Conservation (phyloP, 2,113 vertebrate species). For the Ia io region DNA sequence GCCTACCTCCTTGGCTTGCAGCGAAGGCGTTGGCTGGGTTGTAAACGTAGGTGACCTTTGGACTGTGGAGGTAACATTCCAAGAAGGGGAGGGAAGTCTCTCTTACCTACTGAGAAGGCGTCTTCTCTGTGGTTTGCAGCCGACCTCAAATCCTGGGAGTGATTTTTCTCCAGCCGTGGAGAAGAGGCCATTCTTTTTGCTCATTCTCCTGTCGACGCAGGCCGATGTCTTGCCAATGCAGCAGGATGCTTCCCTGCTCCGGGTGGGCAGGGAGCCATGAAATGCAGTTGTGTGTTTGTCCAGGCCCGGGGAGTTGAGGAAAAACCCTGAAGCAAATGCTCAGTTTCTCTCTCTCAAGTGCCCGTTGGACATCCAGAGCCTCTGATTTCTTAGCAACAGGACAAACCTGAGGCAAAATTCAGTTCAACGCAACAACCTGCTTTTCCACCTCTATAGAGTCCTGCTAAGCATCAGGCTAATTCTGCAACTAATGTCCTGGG, state of each 20-base stretch:
- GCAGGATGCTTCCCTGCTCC: conserved; percentile 60
- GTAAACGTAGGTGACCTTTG: not conserved
- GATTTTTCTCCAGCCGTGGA: not conserved
- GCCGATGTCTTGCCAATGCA: conserved; percentile 57
- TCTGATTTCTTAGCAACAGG: conserved; percentile 63
- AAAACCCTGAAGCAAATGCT: conserved; percentile 59
- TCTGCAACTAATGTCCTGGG: rapidly evolving
- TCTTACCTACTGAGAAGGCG: not conserved
- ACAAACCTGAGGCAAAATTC: conserved; percentile 31
- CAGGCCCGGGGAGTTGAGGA: conserved; percentile 42
- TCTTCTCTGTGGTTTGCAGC: not conserved
- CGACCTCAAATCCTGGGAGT: conserved; percentile 33
- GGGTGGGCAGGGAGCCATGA: conserved; percentile 50
- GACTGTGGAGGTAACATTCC: not conserved
- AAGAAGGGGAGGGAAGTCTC: not conserved
- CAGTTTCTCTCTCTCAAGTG: conserved; percentile 36
- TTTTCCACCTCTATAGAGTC: not conserved
- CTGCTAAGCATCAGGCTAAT: not conserved
- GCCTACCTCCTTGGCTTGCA: not conserved
- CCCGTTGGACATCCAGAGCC: not conserved
- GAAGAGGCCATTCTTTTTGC: conserved; percentile 64
- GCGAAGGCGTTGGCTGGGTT: not conserved
- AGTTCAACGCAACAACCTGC: not conserved
- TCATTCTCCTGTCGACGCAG: conserved; percentile 50
- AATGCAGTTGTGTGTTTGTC: conserved; percentile 65